Base-by-base conservation (phyloP, 2,888 invertebrate genomes). In the Auanema sp. region DNA sequence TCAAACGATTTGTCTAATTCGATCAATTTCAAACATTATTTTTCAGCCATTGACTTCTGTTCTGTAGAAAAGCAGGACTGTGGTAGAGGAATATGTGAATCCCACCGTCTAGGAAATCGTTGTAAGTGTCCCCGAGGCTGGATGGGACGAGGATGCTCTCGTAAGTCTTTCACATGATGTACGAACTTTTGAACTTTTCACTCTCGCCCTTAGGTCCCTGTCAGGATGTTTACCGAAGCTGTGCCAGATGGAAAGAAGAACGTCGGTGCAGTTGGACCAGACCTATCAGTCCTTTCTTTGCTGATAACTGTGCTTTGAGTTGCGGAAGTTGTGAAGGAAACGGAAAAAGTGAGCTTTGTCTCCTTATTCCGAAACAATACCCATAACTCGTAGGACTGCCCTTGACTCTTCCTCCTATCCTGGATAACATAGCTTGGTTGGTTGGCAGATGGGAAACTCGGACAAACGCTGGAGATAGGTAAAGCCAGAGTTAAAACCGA, bases 381-480 rank as follows among this genome's bases (percentile, higher is more conserved):
- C 10, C 21, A 21, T 64, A 12, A n/a, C 16, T 63, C 69, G 44
- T 56, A 79, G 80, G 65, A 49, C 68, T 81, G 10, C 60, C 68
- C 0, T 53, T 75, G 10, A 73, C 82, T 2, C 68, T 82, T 5
- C 80, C 81, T 42, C 79, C 79, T 11, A 71, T 79, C 58, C 66
- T 81, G 24, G 82, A 82, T 61, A 75, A 76, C n/a, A 62, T 80
- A 8, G 67, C 76, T 16, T 80, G 79, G 80, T 66, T 82, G n/a
- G 75, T 80, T 8, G 82, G 82, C 12, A 53, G 74, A 43, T 82
- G 82, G 82, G 75, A 75, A 56, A 69, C 78, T 18, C 61, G 55
- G n/a, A 75, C 77, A 1, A 69, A 71, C 42, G 70, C 71, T 11
- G 67, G 66, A 10, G 62, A 68, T 24, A 43, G 70, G 66, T 63